Base-by-base conservation (phyloP, 2,113 vertebrate species). In the Gymnobelideus leadbeateri region DNA sequence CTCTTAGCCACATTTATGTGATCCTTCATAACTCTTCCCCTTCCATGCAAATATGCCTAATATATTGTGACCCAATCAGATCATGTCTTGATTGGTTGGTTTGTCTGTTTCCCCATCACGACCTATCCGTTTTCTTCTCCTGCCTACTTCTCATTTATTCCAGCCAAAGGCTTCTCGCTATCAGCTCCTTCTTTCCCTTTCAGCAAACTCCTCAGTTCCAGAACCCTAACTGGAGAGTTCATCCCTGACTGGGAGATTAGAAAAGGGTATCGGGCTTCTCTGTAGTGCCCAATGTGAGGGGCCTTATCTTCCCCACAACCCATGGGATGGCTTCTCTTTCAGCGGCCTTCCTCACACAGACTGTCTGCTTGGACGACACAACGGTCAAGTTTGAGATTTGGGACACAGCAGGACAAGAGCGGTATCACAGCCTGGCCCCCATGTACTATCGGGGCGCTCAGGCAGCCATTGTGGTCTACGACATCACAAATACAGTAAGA, bases 361-460 rank as follows among this genome's bases (percentile, higher is more conserved):
- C 99, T 0, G 99, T 99, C 98, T 99, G 99, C 98, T 98, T 99
- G 99, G 99, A 99, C 68, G 99, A 99, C 96, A 99, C 99, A 97
- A 99, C 99, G 3, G 99, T 99, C 97, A 99, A 99, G 98, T 99
- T 99, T 98, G 99, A 99, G 97, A 99, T 99, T 97, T 99, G 99
- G 99, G 99, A 99, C 98, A 99, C 99, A 0, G 99, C 99, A 0
- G 99, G 99, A 51, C 99, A 99, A 97, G 99, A 99, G 96, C 98
- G 99, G 53, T 99, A 99, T 98, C 99, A 99, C 99, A 99, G 99
- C 98, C 98, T 99, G 99, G 99, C 99, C 0, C 99, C 99, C 0
- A 99, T 99, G 99, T 99, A 99, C 97, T 99, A 99, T 98, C 99
- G 99, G 93, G 99, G 99, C 1, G 99, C 99, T 0, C 99, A 99